Conservation (phyloP, 2,113 vertebrate genomes). For the Euleptes europaea region DNA sequence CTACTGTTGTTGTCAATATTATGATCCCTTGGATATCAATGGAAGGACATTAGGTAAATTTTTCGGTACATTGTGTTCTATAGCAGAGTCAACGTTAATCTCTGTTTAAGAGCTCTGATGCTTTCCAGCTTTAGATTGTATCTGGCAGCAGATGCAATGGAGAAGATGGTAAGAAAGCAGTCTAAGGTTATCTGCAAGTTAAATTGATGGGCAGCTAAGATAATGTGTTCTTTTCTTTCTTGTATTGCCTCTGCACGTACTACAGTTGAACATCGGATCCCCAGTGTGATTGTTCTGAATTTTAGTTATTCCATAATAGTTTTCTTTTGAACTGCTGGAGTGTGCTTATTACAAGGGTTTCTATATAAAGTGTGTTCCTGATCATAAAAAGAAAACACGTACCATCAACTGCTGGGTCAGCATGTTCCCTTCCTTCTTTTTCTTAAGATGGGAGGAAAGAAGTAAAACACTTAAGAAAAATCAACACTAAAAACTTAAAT, state of each 20-base stretch:
- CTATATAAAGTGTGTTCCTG: neutral
- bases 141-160: slow-evolving; percentile 32
- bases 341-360: neutral
- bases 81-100: slow-evolving; percentile 36
- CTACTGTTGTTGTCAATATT: neutral
- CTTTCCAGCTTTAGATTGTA: slow-evolving; percentile 56
- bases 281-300: slow-evolving; percentile 8
- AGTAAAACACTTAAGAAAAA: neutral
- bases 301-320: neutral
- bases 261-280: slow-evolving; percentile 21
- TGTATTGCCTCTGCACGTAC: slow-evolving; percentile 33
- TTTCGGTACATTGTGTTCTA: slow-evolving; percentile 41
- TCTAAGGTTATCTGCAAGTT: slow-evolving; percentile 36
- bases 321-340: slow-evolving; percentile 1
- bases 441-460: neutral
- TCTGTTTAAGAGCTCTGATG: slow-evolving; percentile 42
- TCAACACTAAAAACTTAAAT: too few relatives aligned
- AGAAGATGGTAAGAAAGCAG: slow-evolving; percentile 31
- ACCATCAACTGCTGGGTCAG: neutral
- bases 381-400: neutral
- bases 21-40: slow-evolving; percentile 1
- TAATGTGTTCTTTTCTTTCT: slow-evolving; percentile 30
- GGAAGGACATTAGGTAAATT: neutral
- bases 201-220: slow-evolving; percentile 31
- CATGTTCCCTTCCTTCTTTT: neutral